Conservation (phyloP, 2,888 invertebrate species). For the Acrocera orbiculus region DNA sequence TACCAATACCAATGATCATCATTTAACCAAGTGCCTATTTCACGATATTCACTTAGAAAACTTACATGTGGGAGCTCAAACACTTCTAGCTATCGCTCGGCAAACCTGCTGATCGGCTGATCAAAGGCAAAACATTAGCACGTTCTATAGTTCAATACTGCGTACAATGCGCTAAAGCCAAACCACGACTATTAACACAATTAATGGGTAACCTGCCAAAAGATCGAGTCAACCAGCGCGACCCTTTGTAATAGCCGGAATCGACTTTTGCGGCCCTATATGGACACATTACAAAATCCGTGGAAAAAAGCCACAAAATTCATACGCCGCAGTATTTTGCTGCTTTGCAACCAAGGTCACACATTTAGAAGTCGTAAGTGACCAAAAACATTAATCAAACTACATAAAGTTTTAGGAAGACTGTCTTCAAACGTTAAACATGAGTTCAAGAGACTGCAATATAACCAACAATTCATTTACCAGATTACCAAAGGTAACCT, state of each 20-base stretch:
- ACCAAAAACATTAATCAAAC: conserved; percentile 1
- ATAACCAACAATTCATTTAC: background rate
- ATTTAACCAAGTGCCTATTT: conserved; percentile 3
- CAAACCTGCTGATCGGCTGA: conserved; percentile 15
- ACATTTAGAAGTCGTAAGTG: conserved; percentile 9
- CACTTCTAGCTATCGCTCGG: conserved; percentile 8
- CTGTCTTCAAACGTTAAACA: conserved; percentile 7
- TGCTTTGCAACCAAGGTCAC: conserved; percentile 10
- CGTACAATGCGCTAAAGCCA: conserved; percentile 10
- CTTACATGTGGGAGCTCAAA: background rate
- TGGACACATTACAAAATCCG: conserved; percentile 4
- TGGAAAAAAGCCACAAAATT: conserved; percentile 7
- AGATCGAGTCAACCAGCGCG: conserved; percentile 7
- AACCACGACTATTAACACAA: conserved; percentile 9
- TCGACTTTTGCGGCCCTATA: conserved; percentile 9
- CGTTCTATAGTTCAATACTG: conserved; percentile 11
- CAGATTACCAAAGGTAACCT: background rate
- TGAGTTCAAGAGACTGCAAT: background rate
- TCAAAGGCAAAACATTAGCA: conserved; percentile 10
- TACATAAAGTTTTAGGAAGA: conserved; percentile 1
- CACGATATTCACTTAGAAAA: conserved; percentile 3
- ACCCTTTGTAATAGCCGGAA: conserved; percentile 7
- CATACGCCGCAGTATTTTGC: conserved; percentile 10
- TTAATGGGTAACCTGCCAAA: conserved; percentile 16
- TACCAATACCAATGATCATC: no score